These are phyloP conservation scores for Dolichomitus sp. DNA, from an alignment of 2,888 invertebrate species.

Conservation along the genomic window DNA sequence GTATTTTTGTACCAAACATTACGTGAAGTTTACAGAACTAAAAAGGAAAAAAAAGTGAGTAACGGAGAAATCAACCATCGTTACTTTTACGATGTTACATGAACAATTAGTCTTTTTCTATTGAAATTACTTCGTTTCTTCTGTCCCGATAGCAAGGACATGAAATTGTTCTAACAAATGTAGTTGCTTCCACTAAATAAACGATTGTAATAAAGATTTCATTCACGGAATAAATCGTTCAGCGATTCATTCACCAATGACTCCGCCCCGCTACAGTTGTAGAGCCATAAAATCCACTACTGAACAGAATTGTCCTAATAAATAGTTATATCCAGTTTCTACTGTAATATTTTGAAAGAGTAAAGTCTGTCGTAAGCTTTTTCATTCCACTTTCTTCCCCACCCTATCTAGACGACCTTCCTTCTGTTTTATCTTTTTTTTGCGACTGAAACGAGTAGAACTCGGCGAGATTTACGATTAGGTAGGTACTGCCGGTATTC, in stretches of 20 bases:
- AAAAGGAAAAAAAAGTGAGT: not conserved
- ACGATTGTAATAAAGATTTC: not conserved
- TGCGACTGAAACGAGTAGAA: slow-evolving; percentile 29
- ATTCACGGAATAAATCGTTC: slow-evolving; percentile 11
- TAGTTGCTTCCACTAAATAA: not conserved
- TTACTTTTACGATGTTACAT: not conserved
- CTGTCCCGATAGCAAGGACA: not conserved
- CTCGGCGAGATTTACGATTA: slow-evolving; percentile 61
- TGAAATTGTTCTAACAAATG: not conserved
- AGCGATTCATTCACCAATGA: slow-evolving; percentile 4
- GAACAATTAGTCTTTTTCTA: not conserved
- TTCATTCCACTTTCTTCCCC: slow-evolving; percentile 1
- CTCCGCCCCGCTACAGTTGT: not conserved
- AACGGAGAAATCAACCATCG: not conserved
- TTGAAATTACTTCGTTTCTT: not conserved
- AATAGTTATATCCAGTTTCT: not conserved
- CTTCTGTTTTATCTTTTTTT: slow-evolving; percentile 1
- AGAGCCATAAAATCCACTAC: slow-evolving; percentile 8
- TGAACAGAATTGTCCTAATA: slow-evolving; percentile 5
- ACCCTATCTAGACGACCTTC: slow-evolving; percentile 14
- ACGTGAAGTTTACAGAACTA: not conserved
- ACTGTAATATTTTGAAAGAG: slow-evolving; percentile 10
- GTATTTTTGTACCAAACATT: not conserved
- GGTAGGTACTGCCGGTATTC: slow-evolving; percentile 47
- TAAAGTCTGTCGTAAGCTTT: slow-evolving; percentile 2